These are phyloP conservation scores for Dendrocopos noguchii DNA, from an alignment of 2,113 vertebrate genomes.

Conservation along the genomic window DNA sequence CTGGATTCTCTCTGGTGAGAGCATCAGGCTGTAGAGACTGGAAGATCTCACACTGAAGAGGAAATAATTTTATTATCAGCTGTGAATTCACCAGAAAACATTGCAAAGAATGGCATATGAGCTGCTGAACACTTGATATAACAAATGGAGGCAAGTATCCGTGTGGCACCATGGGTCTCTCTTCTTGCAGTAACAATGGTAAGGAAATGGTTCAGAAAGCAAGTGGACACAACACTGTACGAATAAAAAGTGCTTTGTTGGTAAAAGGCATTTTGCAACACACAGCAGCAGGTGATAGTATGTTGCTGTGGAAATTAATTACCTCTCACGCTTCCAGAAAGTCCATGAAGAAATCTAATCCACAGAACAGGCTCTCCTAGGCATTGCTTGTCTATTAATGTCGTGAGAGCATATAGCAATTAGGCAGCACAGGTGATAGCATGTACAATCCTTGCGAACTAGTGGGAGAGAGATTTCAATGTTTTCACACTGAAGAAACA, in stretches of 20 bases:
- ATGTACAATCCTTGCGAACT: background rate
- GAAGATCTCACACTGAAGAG: background rate
- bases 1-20: background rate
- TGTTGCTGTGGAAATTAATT: slow-evolving; percentile 40
- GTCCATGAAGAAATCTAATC: slow-evolving; percentile 66
- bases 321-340: slow-evolving; percentile 29
- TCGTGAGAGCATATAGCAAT: slow-evolving; percentile 31
- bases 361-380: slow-evolving; percentile 18
- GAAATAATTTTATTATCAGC: background rate
- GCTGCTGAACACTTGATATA: background rate
- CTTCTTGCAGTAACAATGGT: background rate
- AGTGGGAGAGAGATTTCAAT: background rate
- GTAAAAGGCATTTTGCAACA: slow-evolving; percentile 4
- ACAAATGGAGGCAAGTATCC: background rate
- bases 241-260: background rate
- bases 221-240: background rate
- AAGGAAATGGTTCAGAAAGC: background rate
- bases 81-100: background rate
- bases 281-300: background rate
- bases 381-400: slow-evolving; percentile 41
- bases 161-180: background rate
- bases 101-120: background rate
- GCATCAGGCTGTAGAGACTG: background rate
- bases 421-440: background rate
- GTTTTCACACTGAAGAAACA: background rate